These are phyloP conservation scores for Physella acuta DNA, from an alignment of 1,140 invertebrate species.

Conservation along the genomic window DNA sequence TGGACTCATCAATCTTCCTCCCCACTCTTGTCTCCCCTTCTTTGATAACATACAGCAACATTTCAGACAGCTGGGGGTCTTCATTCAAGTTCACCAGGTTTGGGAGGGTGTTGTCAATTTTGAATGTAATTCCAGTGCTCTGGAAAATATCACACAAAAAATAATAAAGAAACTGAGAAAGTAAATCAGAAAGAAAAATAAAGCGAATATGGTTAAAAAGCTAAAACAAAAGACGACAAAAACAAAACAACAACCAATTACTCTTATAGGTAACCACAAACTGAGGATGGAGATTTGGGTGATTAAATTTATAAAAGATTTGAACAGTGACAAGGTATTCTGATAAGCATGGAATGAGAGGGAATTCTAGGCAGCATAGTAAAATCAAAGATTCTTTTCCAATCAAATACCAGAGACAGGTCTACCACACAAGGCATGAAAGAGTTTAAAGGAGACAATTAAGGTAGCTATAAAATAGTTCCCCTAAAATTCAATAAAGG, in stretches of 20 bases:
- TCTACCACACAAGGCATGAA: too few species aligned
- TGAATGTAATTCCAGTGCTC: conserved; percentile 51
- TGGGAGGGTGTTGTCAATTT: conserved; percentile 56
- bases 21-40: conserved; percentile 60
- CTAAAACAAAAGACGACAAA: neutral
- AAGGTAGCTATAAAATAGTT: too few species aligned
- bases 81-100: conserved; percentile 71
- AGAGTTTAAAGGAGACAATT: too few species aligned
- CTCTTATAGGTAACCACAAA: too few species aligned
- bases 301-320: too few species aligned
- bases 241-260: neutral
- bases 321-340: too few species aligned
- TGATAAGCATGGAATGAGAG: too few species aligned
- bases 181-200: neutral
- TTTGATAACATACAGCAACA: conserved; percentile 68
- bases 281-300: too few species aligned
- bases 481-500: too few species aligned
- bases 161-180: neutral
- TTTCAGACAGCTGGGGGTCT: conserved; percentile 73
- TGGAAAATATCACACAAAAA: conserved; percentile 21
- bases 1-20: conserved; percentile 49
- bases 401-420: too few species aligned
- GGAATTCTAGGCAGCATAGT: too few species aligned
- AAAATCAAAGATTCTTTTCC: too few species aligned
- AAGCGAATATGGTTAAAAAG: neutral